These are phyloP conservation scores for Mnemiopsis leidyi DNA, from an alignment of 37 sponge, comb jelly and placozoan species.

Conservation along the genomic window DNA sequence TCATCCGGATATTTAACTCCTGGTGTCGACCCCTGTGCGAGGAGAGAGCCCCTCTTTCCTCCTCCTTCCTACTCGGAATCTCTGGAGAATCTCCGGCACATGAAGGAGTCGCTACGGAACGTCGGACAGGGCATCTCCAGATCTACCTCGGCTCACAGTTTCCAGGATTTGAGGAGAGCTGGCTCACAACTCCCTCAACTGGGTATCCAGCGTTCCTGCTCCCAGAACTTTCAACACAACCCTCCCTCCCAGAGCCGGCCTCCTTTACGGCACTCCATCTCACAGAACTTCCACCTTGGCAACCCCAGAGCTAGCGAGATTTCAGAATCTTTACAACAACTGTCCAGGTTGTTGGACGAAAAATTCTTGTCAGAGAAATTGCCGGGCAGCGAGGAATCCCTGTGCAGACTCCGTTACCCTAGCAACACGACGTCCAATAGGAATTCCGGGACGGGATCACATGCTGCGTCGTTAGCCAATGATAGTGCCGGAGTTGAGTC, in stretches of 20 bases:
- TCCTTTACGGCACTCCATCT: not conserved
- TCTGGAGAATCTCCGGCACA: not conserved
- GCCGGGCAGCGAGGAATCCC: not conserved
- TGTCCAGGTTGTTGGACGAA: not conserved
- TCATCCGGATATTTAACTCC: not conserved
- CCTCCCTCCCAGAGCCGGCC: not conserved
- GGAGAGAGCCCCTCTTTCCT: not conserved
- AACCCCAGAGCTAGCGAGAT: not conserved
- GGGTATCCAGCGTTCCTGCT: not conserved
- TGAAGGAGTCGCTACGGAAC: not conserved
- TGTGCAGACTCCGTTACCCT: constrained; percentile 32
- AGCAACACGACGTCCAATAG: not conserved
- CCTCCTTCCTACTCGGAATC: constrained; percentile 8
- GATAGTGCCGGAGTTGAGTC: not conserved
- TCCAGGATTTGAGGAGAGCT: not conserved
- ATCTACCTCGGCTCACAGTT: not conserved
- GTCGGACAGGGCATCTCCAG: not conserved
- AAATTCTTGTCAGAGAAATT: not conserved
- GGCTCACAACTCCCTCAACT: not conserved
- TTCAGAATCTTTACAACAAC: not conserved
- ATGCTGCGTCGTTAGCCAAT: not conserved
- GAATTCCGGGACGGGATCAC: not conserved
- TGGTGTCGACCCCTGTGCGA: constrained; percentile 1
- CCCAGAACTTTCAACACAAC: not conserved
- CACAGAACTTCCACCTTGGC: not conserved